Evolutionary conservation across 1,140 invertebrate species (phyloP), one percentile per base, ranked within the genome.

Genomic region (Polypedilum pembai): DNA sequence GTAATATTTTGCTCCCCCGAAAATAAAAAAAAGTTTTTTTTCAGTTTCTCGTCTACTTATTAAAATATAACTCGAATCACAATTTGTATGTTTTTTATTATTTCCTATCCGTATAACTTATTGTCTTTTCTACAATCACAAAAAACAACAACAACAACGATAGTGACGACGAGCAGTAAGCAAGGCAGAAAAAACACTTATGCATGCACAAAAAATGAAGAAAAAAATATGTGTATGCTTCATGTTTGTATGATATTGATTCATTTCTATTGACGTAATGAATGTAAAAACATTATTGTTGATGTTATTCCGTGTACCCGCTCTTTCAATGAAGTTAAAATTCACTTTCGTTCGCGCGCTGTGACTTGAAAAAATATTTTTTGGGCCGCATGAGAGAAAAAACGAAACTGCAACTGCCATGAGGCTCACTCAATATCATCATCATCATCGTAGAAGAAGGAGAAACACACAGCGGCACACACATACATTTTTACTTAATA

Each of bases 1-100:
- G 95, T 97, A 86, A 89, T 87, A 83, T 56, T 41, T 73, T 5
- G 24, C 24, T 33, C 76, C 45, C 12, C 45, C 45, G 45, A 56
- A 56, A 45, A 56, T n/a, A 12, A 56, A 56, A 56, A 56, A 12
- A 56, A n/a, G n/a, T n/a, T 33, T 33, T 5, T 5, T 33, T 5
- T 33, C 5, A 33, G 24, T 33, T 33, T 33, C 24, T 33, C 24
- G 5, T 33, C 24, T 33, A 33, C 24, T 33, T 33, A 33, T 33
- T 33, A 33, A 33, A n/a, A 33, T 33, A 33, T n/a, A 15, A 56
- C 45, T 56, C n/a, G 45, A 56, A 56, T 56, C 45, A n/a, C 45
- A 56, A 45, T 56, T 12, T 56, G 12, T 56, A n/a, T 56, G 12
- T 56, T 56, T 73, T 73, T 20, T 63, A 40, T 75, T 41, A 24